Evolutionary conservation across 2,797 vertebrate genomes (phyloP).

Genomic region (Coilia nasus): DNA sequence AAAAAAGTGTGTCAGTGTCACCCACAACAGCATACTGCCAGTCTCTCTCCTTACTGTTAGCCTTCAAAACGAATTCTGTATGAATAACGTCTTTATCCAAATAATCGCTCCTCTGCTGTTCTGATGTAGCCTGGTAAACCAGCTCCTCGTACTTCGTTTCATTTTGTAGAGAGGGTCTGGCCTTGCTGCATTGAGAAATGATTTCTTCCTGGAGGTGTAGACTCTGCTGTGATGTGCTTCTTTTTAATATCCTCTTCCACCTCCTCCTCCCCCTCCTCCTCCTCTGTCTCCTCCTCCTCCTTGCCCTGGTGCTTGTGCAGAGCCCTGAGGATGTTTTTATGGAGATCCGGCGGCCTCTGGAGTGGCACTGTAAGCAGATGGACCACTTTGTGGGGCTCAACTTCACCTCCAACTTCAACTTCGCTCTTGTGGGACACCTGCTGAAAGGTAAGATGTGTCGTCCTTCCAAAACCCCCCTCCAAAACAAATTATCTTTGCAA

Average conservation of each 20-base stretch:
- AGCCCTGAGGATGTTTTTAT: conserved; percentile 98
- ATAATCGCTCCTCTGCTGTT: too few species aligned
- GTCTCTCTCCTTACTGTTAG: too few species aligned
- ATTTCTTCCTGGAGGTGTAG: too few species aligned
- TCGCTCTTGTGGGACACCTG: conserved; percentile 95
- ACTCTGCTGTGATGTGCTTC: background rate
- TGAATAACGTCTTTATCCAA: too few species aligned
- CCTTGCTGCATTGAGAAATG: too few species aligned
- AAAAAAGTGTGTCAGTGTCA: too few species aligned
- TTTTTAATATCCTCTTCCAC: background rate
- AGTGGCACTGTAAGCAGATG: conserved; percentile 99
- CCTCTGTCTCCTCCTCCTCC: background rate
- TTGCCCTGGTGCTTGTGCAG: conserved; percentile 61
- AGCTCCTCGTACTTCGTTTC: too few species aligned
- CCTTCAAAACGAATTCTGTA: too few species aligned
- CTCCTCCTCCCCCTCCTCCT: background rate
- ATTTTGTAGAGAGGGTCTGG: too few species aligned
- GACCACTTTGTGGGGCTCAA: conserved; percentile 99
- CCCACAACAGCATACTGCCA: background rate
- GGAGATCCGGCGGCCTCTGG: conserved; percentile 93
- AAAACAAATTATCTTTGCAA: too few species aligned
- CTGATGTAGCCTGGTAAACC: too few species aligned
- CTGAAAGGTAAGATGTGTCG: conserved; percentile 85
- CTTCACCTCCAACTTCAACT: conserved; percentile 98
- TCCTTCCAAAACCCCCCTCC: too few species aligned